Percentiles rank a stretch among this genome's conserved stretches.
phyloP scores from a whole-genome alignment of 2,113 vertebrate genomes.

The Oryzias celebensis region DNA sequence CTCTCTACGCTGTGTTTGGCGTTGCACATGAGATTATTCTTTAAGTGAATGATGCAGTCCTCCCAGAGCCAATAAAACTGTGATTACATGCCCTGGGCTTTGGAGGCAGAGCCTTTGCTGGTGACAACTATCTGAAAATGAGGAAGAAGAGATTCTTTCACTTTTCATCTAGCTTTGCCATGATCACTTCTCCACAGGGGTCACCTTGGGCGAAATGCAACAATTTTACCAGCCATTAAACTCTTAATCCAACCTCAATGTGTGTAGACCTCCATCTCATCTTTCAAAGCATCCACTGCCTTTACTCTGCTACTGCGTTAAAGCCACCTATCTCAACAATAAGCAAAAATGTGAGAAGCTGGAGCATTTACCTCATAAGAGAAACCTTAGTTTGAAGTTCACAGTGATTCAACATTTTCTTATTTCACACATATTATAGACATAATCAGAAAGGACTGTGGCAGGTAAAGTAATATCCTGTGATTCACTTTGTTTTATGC shows the following conservation, averaged over 20 bases:
- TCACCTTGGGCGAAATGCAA: constrained; percentile 79
- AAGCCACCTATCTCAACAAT: constrained; percentile 13
- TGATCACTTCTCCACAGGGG: constrained; percentile 69
- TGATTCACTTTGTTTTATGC: constrained; percentile 38
- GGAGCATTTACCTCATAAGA: constrained; percentile 10
- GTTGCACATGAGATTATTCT: constrained; percentile 64
- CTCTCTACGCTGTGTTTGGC: constrained; percentile 43
- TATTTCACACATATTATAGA: constrained; percentile 36
- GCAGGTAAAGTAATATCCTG: constrained; percentile 34
- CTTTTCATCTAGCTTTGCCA: constrained; percentile 63
- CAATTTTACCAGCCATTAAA: constrained; percentile 84
- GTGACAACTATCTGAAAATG: constrained; percentile 70
- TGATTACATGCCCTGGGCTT: constrained; percentile 76
- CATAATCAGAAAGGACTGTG: constrained; percentile 20
- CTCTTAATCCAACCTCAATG: constrained; percentile 72
- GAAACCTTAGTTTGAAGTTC: constrained; percentile 12
- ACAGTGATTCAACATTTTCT: constrained; percentile 26
- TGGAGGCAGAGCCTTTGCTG: constrained; percentile 61
- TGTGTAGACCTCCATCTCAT: constrained; percentile 59
- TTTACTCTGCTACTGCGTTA: constrained; percentile 39
- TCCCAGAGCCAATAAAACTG: constrained; percentile 76
- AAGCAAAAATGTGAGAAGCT: constrained; percentile 34
- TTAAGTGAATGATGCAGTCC: constrained; percentile 74
- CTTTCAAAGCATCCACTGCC: constrained; percentile 62
- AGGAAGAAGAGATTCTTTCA: constrained; percentile 76